Percentiles rank a stretch among this genome's conserved stretches.
Conservation (phyloP, 2,888 invertebrate genomes). For the Macrostomum cliftonense region DNA sequence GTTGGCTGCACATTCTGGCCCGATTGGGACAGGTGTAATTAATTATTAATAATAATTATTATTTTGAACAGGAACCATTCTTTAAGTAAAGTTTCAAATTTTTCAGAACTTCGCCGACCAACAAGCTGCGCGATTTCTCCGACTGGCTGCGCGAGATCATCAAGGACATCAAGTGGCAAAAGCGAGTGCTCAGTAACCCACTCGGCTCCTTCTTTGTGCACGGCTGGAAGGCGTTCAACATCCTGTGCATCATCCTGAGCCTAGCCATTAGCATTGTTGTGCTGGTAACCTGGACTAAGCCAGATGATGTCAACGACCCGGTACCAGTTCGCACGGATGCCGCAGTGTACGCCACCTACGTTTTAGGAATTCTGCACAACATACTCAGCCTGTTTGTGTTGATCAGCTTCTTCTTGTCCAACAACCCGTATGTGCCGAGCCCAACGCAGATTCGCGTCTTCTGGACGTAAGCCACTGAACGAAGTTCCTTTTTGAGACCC, state of each 20-base stretch:
- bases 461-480: too few relatives aligned
- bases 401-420: slow-evolving; percentile 27
- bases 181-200: slow-evolving; percentile 20
- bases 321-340: not conserved
- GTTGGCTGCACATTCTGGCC: too few relatives aligned
- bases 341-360: slow-evolving; percentile 16
- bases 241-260: slow-evolving; percentile 22
- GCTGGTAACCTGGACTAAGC: slow-evolving; percentile 21
- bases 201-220: slow-evolving; percentile 25
- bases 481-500: too few relatives aligned
- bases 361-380: slow-evolving; percentile 25
- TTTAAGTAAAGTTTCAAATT: too few relatives aligned
- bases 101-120: slow-evolving; percentile 23
- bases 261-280: slow-evolving; percentile 21
- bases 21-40: too few relatives aligned
- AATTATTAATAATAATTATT: too few relatives aligned
- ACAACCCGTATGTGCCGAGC: slow-evolving; percentile 26
- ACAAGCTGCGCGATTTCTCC: slow-evolving; percentile 34
- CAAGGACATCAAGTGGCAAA: slow-evolving; percentile 32
- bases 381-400: slow-evolving; percentile 23
- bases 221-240: slow-evolving; percentile 26
- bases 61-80: too few relatives aligned
- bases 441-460: too few relatives aligned
- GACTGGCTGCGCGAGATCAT: slow-evolving; percentile 34
- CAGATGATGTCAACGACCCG: not conserved